Conservation (phyloP, 2,797 vertebrate species). For the Cyprinella venusta region DNA sequence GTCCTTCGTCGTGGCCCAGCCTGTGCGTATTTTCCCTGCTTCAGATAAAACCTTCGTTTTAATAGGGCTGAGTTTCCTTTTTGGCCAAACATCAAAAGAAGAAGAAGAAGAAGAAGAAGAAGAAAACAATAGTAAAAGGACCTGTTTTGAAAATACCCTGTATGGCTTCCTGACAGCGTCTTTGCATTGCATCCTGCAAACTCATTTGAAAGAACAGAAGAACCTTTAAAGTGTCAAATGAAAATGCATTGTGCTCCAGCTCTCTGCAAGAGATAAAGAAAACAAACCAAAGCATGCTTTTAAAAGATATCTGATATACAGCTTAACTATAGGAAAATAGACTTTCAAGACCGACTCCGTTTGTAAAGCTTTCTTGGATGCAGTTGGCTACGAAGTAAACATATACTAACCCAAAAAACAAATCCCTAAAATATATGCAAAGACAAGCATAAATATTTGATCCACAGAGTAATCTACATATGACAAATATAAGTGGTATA, state of each 20-base stretch:
- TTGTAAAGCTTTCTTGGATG: conserved; percentile 82
- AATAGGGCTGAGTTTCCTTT: conserved; percentile 38
- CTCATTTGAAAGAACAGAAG: conserved; percentile 64
- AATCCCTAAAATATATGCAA: conserved; percentile 84
- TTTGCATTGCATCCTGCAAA: conserved; percentile 58
- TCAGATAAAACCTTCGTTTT: conserved; percentile 45
- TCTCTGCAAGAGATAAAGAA: conserved; percentile 75
- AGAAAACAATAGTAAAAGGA: conserved; percentile 48
- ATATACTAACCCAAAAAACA: conserved; percentile 81
- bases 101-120: conserved; percentile 4
- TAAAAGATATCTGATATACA: conserved; percentile 82
- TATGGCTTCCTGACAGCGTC: conserved; percentile 59
- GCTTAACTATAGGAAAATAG: conserved; percentile 82
- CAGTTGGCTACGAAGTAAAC: conserved; percentile 83
- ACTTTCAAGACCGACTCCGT: conserved; percentile 77
- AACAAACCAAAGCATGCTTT: conserved; percentile 81
- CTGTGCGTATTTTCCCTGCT: conserved; percentile 28
- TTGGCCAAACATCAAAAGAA: conserved; percentile 37
- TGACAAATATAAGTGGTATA: conserved; percentile 85
- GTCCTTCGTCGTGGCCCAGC: conserved; percentile 38
- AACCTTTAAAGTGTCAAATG: conserved; percentile 67
- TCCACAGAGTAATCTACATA: conserved; percentile 85
- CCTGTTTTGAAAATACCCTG: conserved; percentile 62
- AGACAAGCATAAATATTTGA: conserved; percentile 88
- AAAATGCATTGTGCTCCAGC: conserved; percentile 74